These are phyloP conservation scores for Drosophila niveifrons DNA, from an alignment of 2,888 invertebrate genomes.

Conservation along the genomic window DNA sequence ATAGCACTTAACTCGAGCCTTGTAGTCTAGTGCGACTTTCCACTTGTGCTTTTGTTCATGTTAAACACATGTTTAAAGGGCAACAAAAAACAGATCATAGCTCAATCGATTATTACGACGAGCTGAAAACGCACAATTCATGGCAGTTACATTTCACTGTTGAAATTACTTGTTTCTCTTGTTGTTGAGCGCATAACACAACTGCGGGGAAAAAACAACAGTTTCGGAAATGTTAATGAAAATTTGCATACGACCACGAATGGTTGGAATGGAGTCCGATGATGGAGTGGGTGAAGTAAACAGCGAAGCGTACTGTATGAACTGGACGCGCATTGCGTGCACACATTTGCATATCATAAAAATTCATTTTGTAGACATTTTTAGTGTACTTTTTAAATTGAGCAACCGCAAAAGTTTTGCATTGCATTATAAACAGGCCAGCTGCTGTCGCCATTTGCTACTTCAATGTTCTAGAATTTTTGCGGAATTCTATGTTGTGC, in stretches of 20 bases:
- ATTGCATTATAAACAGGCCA: conserved; percentile 69
- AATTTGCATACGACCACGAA: conserved; percentile 44
- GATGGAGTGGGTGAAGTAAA: neutral
- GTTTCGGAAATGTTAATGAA: conserved; percentile 36
- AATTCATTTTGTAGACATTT: conserved; percentile 74
- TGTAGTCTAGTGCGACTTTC: neutral
- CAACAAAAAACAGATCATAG: neutral
- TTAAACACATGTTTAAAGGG: neutral
- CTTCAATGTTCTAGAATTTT: conserved; percentile 43
- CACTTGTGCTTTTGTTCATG: neutral
- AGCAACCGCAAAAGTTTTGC: conserved; percentile 76
- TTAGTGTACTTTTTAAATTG: conserved; percentile 78
- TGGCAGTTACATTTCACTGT: neutral
- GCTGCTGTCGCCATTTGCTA: conserved; percentile 38
- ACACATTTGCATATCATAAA: conserved; percentile 78
- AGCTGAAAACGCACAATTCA: conserved; percentile 32
- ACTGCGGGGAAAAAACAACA: conserved; percentile 34
- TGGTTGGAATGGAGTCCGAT: neutral
- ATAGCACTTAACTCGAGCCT: neutral
- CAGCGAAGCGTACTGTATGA: conserved; percentile 10
- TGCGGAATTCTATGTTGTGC: conserved; percentile 28
- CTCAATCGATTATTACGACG: conserved; percentile 19
- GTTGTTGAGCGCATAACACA: conserved; percentile 16
- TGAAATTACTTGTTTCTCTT: conserved; percentile 55
- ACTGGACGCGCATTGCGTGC: conserved; percentile 40